Conservation (phyloP, 2,113 vertebrate species). For the Notothenia rossii region DNA sequence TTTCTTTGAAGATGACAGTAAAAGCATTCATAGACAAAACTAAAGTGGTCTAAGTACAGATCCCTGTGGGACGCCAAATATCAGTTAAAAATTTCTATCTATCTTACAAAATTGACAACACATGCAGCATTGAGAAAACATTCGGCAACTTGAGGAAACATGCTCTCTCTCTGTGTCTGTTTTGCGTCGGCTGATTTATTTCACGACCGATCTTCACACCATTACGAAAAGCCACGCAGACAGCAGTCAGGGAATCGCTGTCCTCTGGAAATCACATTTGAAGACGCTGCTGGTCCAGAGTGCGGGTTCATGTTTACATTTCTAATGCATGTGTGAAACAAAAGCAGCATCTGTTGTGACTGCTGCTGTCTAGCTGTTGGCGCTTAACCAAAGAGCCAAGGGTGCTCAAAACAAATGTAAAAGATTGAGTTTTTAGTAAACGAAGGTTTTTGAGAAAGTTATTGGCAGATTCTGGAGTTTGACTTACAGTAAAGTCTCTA, state of each 20-base stretch:
- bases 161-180: not conserved
- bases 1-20: no score
- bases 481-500: not conserved
- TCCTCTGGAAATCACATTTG: not conserved
- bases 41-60: no score
- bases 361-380: not conserved
- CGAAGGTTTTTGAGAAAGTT: not conserved
- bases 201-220: not conserved
- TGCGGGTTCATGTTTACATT: not conserved
- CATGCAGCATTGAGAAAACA: no score
- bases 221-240: not conserved
- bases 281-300: not conserved
- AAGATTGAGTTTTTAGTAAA: not conserved
- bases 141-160: no score
- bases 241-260: not conserved
- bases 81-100: no score
- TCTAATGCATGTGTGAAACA: not conserved
- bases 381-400: not conserved
- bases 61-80: no score
- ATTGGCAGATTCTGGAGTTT: not conserved
- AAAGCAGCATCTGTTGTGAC: not conserved
- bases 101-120: no score
- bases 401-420: not conserved
- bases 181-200: not conserved
- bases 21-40: no score